These are phyloP conservation scores for Euura lappo DNA, from an alignment of 1,140 invertebrate genomes.

Conservation along the genomic window DNA sequence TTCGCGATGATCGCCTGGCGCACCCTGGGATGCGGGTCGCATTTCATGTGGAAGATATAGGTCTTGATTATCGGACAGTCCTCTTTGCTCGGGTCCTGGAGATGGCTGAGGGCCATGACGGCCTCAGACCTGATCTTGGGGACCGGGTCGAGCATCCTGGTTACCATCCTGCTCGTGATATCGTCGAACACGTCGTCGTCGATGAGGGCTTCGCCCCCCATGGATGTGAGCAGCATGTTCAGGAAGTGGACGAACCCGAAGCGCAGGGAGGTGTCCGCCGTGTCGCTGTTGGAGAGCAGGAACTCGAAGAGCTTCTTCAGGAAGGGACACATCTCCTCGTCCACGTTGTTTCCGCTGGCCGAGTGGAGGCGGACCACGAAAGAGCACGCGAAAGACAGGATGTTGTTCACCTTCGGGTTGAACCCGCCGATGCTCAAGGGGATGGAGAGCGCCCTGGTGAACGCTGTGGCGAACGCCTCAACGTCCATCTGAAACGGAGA, in stretches of 20 bases:
- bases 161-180: too few relatives aligned
- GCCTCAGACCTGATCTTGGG: too few relatives aligned
- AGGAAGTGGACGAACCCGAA: constrained; percentile 79
- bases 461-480: constrained; percentile 37
- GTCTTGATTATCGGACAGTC: too few relatives aligned
- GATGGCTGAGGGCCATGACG: too few relatives aligned
- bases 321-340: constrained; percentile 44
- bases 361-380: constrained; percentile 55
- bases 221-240: too few relatives aligned
- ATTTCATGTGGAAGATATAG: too few relatives aligned
- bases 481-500: constrained; percentile 41
- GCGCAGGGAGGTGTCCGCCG: constrained; percentile 67
- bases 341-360: constrained; percentile 26
- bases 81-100: too few relatives aligned
- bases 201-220: too few relatives aligned
- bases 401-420: constrained; percentile 59
- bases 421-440: constrained; percentile 43
- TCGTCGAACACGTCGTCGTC: too few relatives aligned
- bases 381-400: constrained; percentile 64
- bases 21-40: too few relatives aligned
- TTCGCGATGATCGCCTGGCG: too few relatives aligned
- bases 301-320: constrained; percentile 44
- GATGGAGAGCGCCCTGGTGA: constrained; percentile 40
- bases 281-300: constrained; percentile 58
- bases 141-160: too few relatives aligned